A percentile compares a stretch with the other conserved stretches of the same genome.
These are phyloP conservation scores for Endotricha flammealis DNA, from an alignment of 2,888 invertebrate species.

Conservation along the genomic window DNA sequence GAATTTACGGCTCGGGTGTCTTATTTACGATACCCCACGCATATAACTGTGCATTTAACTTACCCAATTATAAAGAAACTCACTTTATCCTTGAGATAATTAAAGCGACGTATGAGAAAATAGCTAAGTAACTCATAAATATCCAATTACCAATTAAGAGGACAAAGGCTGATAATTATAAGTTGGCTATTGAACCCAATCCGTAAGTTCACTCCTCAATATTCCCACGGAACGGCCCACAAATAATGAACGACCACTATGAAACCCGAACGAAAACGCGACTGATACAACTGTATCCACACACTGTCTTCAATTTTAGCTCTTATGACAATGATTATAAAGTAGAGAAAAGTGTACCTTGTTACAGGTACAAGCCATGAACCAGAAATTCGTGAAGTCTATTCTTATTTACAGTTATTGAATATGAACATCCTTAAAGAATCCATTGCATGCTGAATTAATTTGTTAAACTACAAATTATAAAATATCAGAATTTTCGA, in stretches of 20 bases:
- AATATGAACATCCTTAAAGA: slow-evolving; percentile 31
- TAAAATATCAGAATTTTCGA: no score
- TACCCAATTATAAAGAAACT: slow-evolving; percentile 1
- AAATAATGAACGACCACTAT: slow-evolving; percentile 15
- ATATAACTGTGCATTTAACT: slow-evolving; percentile 8
- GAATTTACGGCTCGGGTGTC: slow-evolving; percentile 9
- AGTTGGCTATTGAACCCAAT: slow-evolving; percentile 35
- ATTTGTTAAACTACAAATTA: no score
- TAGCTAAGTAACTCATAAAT: slow-evolving; percentile 26
- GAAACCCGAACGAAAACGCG: background rate
- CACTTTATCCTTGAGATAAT: slow-evolving; percentile 7
- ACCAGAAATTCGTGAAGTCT: background rate
- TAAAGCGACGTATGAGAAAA: slow-evolving; percentile 1
- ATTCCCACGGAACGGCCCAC: slow-evolving; percentile 34
- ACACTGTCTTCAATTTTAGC: slow-evolving; percentile 4
- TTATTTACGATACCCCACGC: slow-evolving; percentile 8
- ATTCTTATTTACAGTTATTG: background rate
- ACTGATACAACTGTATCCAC: background rate
- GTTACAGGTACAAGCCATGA: background rate
- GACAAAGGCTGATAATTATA: slow-evolving; percentile 40
- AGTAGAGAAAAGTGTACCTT: background rate
- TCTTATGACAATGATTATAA: slow-evolving; percentile 6
- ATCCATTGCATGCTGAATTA: no score
- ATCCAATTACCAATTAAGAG: slow-evolving; percentile 43
- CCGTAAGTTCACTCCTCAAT: slow-evolving; percentile 31